These are phyloP conservation scores for Leptinotarsa peninsularis DNA, from an alignment of 2,888 invertebrate species.

Conservation along the genomic window DNA sequence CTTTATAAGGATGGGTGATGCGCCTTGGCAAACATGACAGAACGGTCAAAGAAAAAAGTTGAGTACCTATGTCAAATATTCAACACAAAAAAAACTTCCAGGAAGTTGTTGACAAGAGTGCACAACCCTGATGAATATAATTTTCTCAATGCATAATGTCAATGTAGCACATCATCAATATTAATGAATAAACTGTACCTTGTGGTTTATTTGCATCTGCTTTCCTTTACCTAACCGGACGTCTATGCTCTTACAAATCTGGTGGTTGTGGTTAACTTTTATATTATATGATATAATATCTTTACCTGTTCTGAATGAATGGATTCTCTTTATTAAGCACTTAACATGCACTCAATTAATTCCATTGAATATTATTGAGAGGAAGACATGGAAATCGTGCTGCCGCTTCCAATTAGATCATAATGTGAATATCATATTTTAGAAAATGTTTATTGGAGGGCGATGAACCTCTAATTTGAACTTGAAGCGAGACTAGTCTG, in stretches of 20 bases:
- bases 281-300: slow-evolving; percentile 9
- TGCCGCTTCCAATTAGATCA: not conserved
- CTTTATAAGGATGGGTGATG: no score
- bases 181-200: not conserved
- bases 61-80: no score
- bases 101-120: not conserved
- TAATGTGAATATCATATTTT: slow-evolving; percentile 6
- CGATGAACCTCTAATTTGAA: no score
- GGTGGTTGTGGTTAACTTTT: slow-evolving; percentile 5
- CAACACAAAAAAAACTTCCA: not conserved
- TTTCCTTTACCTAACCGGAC: not conserved
- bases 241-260: not conserved
- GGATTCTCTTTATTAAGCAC: slow-evolving; percentile 19
- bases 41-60: no score
- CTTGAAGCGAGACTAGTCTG: no score
- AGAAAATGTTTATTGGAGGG: not conserved
- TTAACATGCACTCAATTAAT: slow-evolving; percentile 20
- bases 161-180: not conserved
- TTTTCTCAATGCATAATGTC: not conserved
- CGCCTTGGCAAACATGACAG: no score
- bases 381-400: not conserved
- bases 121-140: not conserved
- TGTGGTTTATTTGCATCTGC: slow-evolving; percentile 1
- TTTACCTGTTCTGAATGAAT: slow-evolving; percentile 25
- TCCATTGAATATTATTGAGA: slow-evolving; percentile 8